Evolutionary conservation across 2,888 invertebrate species (phyloP).

Genomic region (Microdon myrmicae): DNA sequence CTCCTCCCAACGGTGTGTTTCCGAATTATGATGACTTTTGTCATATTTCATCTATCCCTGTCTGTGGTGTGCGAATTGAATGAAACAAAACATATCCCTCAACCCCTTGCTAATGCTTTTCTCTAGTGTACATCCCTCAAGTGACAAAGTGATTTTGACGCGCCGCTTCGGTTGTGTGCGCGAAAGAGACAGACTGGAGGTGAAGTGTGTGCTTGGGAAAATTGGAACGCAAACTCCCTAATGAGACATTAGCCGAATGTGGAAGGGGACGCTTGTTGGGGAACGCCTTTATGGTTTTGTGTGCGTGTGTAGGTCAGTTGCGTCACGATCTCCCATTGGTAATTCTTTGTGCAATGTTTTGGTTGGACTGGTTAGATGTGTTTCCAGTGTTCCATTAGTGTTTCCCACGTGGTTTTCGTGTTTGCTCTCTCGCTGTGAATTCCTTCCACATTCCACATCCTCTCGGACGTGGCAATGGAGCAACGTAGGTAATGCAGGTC

Average conservation of each 20-base stretch:
- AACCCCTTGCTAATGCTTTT: constrained; percentile 20
- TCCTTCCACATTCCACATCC: constrained; percentile 6
- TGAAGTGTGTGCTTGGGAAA: not conserved
- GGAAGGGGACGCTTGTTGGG: constrained; percentile 1
- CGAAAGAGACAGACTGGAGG: constrained; percentile 24
- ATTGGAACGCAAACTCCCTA: constrained; percentile 40
- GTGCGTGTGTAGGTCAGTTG: constrained; percentile 18
- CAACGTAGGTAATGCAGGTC: constrained; percentile 13
- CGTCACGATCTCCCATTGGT: constrained; percentile 34
- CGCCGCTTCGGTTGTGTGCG: constrained; percentile 4
- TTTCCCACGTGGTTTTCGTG: constrained; percentile 22
- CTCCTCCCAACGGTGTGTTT: constrained; percentile 27
- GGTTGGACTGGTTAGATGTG: constrained; percentile 27
- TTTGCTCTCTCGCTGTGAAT: constrained; percentile 9
- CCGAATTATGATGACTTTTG: constrained; percentile 30
- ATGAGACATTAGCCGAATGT: constrained; percentile 23
- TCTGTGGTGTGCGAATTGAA: no score
- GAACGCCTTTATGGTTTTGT: constrained; percentile 11
- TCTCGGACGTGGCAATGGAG: not conserved
- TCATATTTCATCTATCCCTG: constrained; percentile 19
- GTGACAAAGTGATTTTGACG: constrained; percentile 13
- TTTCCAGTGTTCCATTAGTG: constrained; percentile 39
- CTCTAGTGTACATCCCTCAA: constrained; percentile 16
- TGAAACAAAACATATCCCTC: constrained; percentile 2
- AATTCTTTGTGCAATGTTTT: constrained; percentile 32